Base-by-base conservation (phyloP, 2,113 vertebrate species). In the Megalops atlanticus region DNA sequence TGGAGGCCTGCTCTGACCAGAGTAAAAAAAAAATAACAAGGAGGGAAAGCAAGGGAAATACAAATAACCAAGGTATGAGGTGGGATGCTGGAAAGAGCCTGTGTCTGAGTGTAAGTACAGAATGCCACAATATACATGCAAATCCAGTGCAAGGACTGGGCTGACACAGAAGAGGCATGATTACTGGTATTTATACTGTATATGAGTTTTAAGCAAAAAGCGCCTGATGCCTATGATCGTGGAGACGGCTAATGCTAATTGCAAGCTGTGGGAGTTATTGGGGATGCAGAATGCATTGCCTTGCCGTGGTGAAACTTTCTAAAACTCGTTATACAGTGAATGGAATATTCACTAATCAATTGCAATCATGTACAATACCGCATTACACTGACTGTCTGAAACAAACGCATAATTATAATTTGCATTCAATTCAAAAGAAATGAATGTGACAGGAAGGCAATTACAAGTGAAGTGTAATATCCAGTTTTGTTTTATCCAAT, bases 391-490 rank as follows among this genome's bases (percentile, higher is more conserved):
- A 81, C 77, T 85, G 84, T 86, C 76, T 83, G 77, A 12, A 84
- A 81, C 83, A 88, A 69, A 85, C 73, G 86, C 74, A 82, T 81
- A 85, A 87, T 80, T 84, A 77, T 80, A 78, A 87, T 93, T 89
- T 87, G 81, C 81, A 86, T 87, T 91, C 58, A 85, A 85, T 86
- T 84, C 86, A 86, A 88, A 47, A 74, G 82, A 91, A 91, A 85
- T 81, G 85, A 88, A 89, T 84, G 89, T 69, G 89, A 91, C 90
- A 89, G 15, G 84, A 84, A 90, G 86, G 87, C 85, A 82, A 89
- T 91, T 86, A 91, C 85, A 84, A 85, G 86, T 82, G 80, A 40
- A 87, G 84, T 77, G 82, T 58, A 81, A 82, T 85, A 79, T 78
- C 64, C 36, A 47, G 72, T 85, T 91, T 91, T 85, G 73, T 88